phyloP scores from a whole-genome alignment of 2,113 vertebrate genomes.

The Limnothrissa miodon region DNA sequence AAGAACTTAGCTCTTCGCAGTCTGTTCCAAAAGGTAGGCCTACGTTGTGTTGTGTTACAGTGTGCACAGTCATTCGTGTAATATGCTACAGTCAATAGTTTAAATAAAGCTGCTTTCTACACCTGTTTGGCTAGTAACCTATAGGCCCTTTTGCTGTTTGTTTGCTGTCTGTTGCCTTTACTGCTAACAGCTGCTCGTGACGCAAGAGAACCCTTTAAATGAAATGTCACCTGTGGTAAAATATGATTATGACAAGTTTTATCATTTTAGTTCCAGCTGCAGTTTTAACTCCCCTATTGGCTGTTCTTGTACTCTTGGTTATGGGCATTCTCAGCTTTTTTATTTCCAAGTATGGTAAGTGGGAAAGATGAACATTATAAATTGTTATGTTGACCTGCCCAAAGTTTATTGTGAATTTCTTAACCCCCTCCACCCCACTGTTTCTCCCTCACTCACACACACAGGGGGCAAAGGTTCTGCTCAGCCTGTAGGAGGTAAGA shows the following conservation, averaged over 20 bases:
- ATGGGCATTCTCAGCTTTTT: slow-evolving; percentile 22
- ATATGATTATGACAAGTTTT: not conserved
- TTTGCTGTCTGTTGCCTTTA: too few species aligned
- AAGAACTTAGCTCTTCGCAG: not conserved
- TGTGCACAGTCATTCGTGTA: too few species aligned
- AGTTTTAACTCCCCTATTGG: slow-evolving; percentile 19
- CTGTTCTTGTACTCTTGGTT: not conserved
- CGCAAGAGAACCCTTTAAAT: not conserved
- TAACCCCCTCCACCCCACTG: too few species aligned
- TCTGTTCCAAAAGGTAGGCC: not conserved
- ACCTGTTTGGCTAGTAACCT: too few species aligned
- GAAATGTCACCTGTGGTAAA: not conserved
- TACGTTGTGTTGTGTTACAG: too few species aligned
- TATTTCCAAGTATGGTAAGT: slow-evolving; percentile 21
- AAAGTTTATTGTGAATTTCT: not conserved
- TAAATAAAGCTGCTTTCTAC: too few species aligned
- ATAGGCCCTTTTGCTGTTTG: too few species aligned
- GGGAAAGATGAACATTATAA: slow-evolving; percentile 16
- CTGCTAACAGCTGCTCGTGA: not conserved
- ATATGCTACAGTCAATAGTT: too few species aligned
- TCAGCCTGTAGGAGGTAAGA: slow-evolving; percentile 38
- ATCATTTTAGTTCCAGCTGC: not conserved
- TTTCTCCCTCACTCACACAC: not conserved
- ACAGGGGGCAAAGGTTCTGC: slow-evolving; percentile 10
- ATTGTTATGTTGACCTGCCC: not conserved